A percentile compares a stretch with the other conserved stretches of the same genome.
These are phyloP conservation scores for Patella caerulea DNA, from an alignment of 2,888 invertebrate species.

Conservation along the genomic window DNA sequence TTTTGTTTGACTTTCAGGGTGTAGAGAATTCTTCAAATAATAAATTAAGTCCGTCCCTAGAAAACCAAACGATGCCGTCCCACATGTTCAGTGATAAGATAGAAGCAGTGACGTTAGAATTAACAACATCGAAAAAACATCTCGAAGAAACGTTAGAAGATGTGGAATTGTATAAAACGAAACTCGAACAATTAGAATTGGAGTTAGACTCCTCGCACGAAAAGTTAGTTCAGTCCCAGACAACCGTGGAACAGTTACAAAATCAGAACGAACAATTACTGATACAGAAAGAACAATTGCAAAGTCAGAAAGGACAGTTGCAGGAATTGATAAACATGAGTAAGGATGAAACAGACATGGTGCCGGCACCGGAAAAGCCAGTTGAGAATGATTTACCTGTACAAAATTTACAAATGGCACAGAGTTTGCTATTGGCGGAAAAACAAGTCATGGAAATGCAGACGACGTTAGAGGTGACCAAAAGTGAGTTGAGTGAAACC, in stretches of 20 bases:
- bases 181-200: constrained; percentile 31
- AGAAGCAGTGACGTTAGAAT: not conserved
- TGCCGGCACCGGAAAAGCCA: too few species aligned
- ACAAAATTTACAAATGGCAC: not conserved
- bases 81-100: not conserved
- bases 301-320: constrained; percentile 15
- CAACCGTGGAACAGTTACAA: constrained; percentile 2
- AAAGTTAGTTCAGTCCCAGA: constrained; percentile 32
- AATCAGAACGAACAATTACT: not conserved
- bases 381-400: not conserved
- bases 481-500: constrained; percentile 28
- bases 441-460: constrained; percentile 7
- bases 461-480: constrained; percentile 1
- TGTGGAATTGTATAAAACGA: constrained; percentile 43
- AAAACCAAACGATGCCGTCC: too few species aligned
- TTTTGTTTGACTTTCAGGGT: constrained; percentile 24
- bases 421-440: too few species aligned
- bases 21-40: constrained; percentile 15
- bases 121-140: constrained; percentile 40
- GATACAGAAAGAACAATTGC: not conserved
- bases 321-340: not conserved
- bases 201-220: constrained; percentile 27
- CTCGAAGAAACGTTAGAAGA: constrained; percentile 51
- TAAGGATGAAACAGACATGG: not conserved
- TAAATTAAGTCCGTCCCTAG: too few species aligned